Conservation (phyloP, 2,888 invertebrate species). For the Laothoe populi region DNA sequence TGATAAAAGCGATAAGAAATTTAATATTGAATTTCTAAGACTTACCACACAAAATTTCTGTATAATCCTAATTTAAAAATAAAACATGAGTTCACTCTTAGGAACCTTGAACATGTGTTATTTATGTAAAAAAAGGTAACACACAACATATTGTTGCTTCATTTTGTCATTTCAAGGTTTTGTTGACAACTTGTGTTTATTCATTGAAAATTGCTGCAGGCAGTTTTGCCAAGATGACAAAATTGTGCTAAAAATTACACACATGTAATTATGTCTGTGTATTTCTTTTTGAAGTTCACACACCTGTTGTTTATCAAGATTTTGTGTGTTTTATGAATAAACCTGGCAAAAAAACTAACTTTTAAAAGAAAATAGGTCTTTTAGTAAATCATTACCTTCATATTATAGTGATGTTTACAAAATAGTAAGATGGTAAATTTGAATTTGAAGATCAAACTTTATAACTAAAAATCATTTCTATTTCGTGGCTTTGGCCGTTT, state of each 20-base stretch:
- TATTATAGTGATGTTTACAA: too few relatives aligned
- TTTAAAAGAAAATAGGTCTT: too few relatives aligned
- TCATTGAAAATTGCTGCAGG: conserved; percentile 5
- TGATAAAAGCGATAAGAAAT: not conserved
- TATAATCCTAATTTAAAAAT: not conserved
- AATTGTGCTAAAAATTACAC: conserved; percentile 15
- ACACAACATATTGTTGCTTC: conserved; percentile 5
- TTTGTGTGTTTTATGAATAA: too few relatives aligned
- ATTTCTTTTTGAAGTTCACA: not conserved
- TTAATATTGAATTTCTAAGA: not conserved
- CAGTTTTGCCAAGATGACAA: conserved; percentile 16
- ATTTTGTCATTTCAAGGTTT: conserved; percentile 22
- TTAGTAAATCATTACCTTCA: too few relatives aligned
- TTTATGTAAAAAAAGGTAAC: conserved; percentile 14
- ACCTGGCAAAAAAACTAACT: too few relatives aligned
- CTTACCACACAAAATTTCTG: not conserved
- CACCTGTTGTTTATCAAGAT: not conserved
- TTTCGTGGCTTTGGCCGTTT: too few relatives aligned
- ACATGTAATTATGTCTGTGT: not conserved
- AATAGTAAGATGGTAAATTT: too few relatives aligned
- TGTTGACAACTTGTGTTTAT: conserved; percentile 15
- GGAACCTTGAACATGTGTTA: conserved; percentile 14
- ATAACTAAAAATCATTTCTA: too few relatives aligned
- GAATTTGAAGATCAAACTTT: too few relatives aligned
- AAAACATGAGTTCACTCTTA: not conserved